These are phyloP conservation scores for Emmelina monodactyla DNA, from an alignment of 2,888 invertebrate genomes.

Conservation along the genomic window DNA sequence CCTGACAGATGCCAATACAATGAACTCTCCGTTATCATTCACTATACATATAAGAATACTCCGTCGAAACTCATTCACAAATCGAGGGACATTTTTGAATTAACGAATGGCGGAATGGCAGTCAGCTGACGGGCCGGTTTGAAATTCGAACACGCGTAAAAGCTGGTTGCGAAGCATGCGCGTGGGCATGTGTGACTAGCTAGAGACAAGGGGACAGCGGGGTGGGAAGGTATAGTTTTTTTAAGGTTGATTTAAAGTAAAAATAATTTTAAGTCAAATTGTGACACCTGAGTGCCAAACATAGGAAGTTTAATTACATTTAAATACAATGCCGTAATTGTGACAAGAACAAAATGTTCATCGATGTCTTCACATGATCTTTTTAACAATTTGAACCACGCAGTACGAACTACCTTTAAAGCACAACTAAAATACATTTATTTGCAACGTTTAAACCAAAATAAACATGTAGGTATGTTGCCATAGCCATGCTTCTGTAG, in stretches of 20 bases:
- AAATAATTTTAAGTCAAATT: no score
- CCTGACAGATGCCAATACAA: constrained; percentile 6
- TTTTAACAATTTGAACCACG: no score
- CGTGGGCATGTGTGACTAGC: constrained; percentile 19
- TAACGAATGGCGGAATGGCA: constrained; percentile 2
- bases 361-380: no score
- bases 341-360: no score
- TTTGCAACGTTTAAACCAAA: not conserved
- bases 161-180: constrained; percentile 16
- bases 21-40: constrained; percentile 4
- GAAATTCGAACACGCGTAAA: constrained; percentile 16
- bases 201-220: constrained; percentile 11
- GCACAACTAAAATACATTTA: no score
- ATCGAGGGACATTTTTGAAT: constrained; percentile 12
- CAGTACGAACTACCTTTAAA: no score
- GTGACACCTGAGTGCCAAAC: no score
- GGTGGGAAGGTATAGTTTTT: constrained; percentile 4
- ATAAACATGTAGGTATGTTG: not conserved
- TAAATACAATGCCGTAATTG: no score
- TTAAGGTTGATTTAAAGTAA: no score
- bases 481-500: no score
- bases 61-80: constrained; percentile 13
- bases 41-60: constrained; percentile 4
- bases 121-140: constrained; percentile 14
- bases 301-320: no score